Evolutionary conservation across 2,888 invertebrate genomes (phyloP).

Genomic region (Cryptocephalus moraei): DNA sequence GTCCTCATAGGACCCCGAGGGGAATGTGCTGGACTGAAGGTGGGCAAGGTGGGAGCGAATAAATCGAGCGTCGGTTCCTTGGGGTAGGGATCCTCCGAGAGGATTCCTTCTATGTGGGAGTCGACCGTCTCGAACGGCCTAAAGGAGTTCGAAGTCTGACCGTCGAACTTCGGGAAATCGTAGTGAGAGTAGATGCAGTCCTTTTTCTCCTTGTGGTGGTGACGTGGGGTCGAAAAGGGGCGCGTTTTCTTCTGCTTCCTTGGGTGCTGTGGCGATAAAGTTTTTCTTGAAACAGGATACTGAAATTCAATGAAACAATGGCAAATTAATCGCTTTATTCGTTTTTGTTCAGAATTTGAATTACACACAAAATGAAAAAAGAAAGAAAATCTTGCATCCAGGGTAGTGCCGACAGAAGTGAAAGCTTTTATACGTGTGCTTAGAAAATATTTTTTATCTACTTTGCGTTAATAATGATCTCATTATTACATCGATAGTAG

Average conservation of each 20-base stretch:
- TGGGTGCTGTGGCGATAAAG: conserved; percentile 1
- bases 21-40: conserved; percentile 49
- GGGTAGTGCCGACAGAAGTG: too few species aligned
- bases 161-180: conserved; percentile 12
- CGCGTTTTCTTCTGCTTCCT: conserved; percentile 15
- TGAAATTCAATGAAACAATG: conserved; percentile 6
- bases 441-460: too few species aligned
- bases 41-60: conserved; percentile 40
- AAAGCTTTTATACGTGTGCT: too few species aligned
- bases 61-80: conserved; percentile 27
- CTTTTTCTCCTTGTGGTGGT: conserved; percentile 32
- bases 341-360: too few species aligned
- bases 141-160: conserved; percentile 27
- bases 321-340: too few species aligned
- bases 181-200: conserved; percentile 27
- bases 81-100: conserved; percentile 9
- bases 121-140: conserved; percentile 32
- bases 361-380: too few species aligned
- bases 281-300: background rate
- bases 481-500: too few species aligned
- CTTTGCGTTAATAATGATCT: too few species aligned
- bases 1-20: conserved; percentile 31
- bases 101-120: conserved; percentile 30
- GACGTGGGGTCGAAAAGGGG: conserved; percentile 10
- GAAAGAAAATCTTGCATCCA: too few species aligned